A percentile compares a stretch with the other conserved stretches of the same genome.
Evolutionary conservation across 2,888 invertebrate species (phyloP).

Genomic region (Conus canariensis): DNA sequence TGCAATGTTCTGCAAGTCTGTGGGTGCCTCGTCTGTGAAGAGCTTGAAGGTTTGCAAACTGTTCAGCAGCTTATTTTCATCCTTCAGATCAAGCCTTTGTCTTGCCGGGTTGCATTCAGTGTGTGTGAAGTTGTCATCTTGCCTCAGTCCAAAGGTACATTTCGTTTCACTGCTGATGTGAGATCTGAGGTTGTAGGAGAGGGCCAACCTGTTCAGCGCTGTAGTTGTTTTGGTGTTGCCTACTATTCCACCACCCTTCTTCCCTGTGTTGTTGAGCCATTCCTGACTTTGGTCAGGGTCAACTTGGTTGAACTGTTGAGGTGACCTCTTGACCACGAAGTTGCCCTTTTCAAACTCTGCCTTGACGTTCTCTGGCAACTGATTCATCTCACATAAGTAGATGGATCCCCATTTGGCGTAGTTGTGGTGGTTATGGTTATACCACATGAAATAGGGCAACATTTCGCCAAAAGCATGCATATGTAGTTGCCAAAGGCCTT

Average conservation of each 20-base stretch:
- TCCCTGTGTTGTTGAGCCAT: neutral
- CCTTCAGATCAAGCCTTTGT: neutral
- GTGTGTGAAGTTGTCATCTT: neutral
- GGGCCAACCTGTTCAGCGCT: neutral
- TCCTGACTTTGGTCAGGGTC: conserved; percentile 17
- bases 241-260: neutral
- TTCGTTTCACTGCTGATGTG: neutral
- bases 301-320: neutral
- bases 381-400: neutral
- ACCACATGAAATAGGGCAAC: too few species aligned
- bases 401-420: neutral
- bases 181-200: neutral
- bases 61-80: neutral
- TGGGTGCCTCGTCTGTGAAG: neutral
- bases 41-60: neutral
- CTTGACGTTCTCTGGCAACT: neutral
- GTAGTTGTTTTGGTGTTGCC: neutral
- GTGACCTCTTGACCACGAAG: neutral
- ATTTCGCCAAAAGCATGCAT: too few species aligned
- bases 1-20: neutral
- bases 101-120: neutral
- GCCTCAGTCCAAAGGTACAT: neutral
- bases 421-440: too few species aligned
- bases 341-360: neutral
- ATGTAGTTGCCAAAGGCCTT: too few species aligned